phyloP scores from a whole-genome alignment of 2,113 vertebrate species.

The Amblyornis subalaris region DNA sequence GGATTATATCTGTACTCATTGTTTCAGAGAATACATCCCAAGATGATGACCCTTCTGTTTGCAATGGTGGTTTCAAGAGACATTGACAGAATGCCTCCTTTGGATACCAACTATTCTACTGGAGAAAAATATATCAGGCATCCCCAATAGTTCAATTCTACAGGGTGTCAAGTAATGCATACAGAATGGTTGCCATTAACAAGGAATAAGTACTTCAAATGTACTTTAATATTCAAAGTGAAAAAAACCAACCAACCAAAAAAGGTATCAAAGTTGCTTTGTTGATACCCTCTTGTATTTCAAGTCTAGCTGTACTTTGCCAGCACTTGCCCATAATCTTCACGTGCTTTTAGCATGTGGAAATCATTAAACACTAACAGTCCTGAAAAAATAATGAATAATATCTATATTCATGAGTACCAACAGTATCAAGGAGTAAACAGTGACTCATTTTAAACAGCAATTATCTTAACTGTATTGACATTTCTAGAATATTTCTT shows the following conservation, averaged over 20 bases:
- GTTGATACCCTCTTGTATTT: neutral
- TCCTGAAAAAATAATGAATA: neutral
- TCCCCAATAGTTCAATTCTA: neutral
- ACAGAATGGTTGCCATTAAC: neutral
- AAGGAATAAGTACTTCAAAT: neutral
- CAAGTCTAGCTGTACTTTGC: neutral
- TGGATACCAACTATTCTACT: neutral
- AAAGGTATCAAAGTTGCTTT: neutral
- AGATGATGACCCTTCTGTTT: neutral
- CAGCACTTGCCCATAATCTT: neutral
- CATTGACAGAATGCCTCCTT: neutral
- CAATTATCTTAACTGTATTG: neutral
- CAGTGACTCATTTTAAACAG: neutral
- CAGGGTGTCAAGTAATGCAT: neutral
- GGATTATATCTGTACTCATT: neutral
- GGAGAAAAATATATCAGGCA: rapidly evolving
- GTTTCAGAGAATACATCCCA: neutral
- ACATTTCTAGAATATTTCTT: neutral
- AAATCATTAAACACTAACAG: neutral
- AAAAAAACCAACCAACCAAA: neutral
- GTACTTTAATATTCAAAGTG: neutral
- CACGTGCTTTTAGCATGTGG: neutral
- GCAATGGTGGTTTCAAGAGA: neutral
- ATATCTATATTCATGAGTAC: neutral
- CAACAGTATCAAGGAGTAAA: neutral